Evolutionary conservation across 64 coral and sea anemone species (phyloP), one percentile per base, ranked within the genome.

Genomic region (Acropora yongei): DNA sequence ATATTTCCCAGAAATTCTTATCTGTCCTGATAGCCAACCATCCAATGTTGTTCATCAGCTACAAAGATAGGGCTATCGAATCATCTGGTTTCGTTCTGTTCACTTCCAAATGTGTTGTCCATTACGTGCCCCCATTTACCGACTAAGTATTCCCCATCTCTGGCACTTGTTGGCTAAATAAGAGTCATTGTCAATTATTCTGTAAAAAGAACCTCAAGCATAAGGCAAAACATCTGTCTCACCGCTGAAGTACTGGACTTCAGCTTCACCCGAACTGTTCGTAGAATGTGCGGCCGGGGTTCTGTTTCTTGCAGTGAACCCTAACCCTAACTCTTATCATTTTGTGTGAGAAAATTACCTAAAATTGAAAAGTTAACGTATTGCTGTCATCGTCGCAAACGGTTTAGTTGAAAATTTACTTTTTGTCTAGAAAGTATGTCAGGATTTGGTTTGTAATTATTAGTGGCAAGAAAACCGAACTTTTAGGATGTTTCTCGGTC

Each of bases 231-330:
- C 5, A 73, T 68, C 3, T 0, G 44, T 86, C 17, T 68, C 43
- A 18, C 44, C 42, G 7, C 68, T 86, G 68, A 86, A 86, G 57
- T 71, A 86, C 60, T 72, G 41, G 41, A 90, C 76, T 5, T 49
- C 76, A 80, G 75, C 88, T 20, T 67, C 44, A 63, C 88, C 88
- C 68, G 76, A 40, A n/a, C 45, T 67, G 47, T 66, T 90, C n/a
- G 76, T 90, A 57, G 39, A 90, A 79, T 0, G 76, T 79, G 41
- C 88, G 53, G 8, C 83, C 67, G 14, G 58, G 0, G 2, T 19
- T 17, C 30, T 80, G 0, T 30, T 80, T 80, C 4, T 12, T 60
- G 78, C 78, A 80, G 78, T 60, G 55, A 11, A n/a, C n/a, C n/a
- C n/a, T n/a, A n/a, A n/a, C n/a, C n/a, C n/a, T n/a, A n/a, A n/a